phyloP scores from a whole-genome alignment of 1,140 invertebrate genomes.

The Drosophila bocqueti region DNA sequence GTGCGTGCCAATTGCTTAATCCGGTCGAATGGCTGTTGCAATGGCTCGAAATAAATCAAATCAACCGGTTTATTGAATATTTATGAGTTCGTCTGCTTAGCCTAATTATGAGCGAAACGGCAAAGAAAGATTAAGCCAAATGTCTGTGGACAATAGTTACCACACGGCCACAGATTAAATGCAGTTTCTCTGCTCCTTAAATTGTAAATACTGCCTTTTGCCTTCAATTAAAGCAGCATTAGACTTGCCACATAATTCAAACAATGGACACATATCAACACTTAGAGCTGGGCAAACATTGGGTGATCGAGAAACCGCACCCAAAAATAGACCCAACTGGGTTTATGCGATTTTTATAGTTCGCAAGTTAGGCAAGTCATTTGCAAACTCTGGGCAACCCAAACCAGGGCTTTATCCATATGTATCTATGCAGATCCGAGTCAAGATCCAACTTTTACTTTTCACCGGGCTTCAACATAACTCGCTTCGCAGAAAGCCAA shows the following conservation, averaged over 20 bases:
- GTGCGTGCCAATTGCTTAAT: conserved; percentile 32
- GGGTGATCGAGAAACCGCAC: background rate
- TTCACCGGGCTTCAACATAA: conserved; percentile 52
- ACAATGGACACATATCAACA: conserved; percentile 3
- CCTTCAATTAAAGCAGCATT: conserved; percentile 25
- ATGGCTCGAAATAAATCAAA: conserved; percentile 4
- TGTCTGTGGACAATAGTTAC: background rate
- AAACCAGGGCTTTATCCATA: conserved; percentile 1
- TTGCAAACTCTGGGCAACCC: conserved; percentile 26
- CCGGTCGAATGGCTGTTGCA: conserved; percentile 31
- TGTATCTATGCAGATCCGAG: conserved; percentile 7
- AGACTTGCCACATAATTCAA: background rate
- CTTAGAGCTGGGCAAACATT: background rate
- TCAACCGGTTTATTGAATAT: conserved; percentile 31
- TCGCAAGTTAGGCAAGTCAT: conserved; percentile 34
- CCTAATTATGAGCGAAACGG: conserved; percentile 22
- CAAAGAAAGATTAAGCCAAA: background rate
- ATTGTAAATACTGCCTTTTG: background rate
- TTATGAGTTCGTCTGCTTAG: conserved; percentile 24
- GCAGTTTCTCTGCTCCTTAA: conserved; percentile 12
- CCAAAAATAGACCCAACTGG: background rate
- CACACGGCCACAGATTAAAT: conserved; percentile 4
- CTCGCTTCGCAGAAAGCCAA: conserved; percentile 53
- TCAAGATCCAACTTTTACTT: conserved; percentile 66
- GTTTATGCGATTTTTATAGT: conserved; percentile 11